A percentile compares a stretch with the other conserved stretches of the same genome.
Evolutionary conservation across 1,140 invertebrate species (phyloP).

Genomic region (Rhagoletis zephyria): DNA sequence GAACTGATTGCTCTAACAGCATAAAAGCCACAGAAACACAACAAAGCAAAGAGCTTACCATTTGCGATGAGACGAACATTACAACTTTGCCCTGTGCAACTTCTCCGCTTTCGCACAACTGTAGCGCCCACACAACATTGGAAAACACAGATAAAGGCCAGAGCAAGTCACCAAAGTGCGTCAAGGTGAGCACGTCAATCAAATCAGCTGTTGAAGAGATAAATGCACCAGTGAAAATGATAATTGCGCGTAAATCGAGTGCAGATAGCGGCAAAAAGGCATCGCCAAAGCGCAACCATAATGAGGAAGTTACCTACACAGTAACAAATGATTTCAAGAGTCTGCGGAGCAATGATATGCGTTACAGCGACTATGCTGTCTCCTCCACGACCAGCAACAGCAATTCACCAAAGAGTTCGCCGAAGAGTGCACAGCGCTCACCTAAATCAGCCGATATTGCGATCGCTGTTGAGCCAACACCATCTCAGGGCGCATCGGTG

Average conservation of each 20-base stretch:
- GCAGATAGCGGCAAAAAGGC: constrained; percentile 48
- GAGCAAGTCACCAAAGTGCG: background rate
- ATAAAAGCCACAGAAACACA: background rate
- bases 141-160: background rate
- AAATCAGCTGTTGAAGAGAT: background rate
- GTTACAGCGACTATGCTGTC: constrained; percentile 64
- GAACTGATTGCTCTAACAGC: background rate
- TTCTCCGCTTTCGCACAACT: background rate
- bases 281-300: constrained; percentile 4
- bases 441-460: background rate
- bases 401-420: background rate
- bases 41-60: background rate
- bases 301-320: constrained; percentile 10
- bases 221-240: constrained; percentile 56
- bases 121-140: background rate
- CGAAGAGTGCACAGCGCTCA: constrained; percentile 8
- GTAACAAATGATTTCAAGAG: constrained; percentile 68
- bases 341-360: constrained; percentile 70
- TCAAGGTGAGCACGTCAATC: background rate
- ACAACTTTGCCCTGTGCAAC: background rate
- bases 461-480: constrained; percentile 22
- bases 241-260: constrained; percentile 54
- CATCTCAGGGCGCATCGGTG: background rate
- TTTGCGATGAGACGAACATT: constrained; percentile 7
- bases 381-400: background rate